A percentile compares a stretch with the other conserved stretches of the same genome.
These are phyloP conservation scores for Chloroclysta siterata DNA, from an alignment of 2,888 invertebrate species.

Conservation along the genomic window DNA sequence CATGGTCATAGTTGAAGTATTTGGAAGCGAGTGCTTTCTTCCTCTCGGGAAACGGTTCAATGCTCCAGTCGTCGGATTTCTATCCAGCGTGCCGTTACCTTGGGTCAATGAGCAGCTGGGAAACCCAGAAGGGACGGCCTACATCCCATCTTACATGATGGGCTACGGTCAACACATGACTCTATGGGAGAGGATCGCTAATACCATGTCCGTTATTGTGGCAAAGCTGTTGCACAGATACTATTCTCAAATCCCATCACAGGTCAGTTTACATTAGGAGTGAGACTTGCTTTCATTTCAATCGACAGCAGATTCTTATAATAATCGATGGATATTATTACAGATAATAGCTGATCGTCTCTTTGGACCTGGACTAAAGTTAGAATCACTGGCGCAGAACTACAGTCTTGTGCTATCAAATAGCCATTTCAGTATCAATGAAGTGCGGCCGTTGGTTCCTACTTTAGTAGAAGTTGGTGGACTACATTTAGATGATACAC, in stretches of 20 bases:
- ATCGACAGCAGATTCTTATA: not conserved
- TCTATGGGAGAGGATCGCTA: conserved; percentile 75
- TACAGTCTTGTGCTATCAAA: conserved; percentile 83
- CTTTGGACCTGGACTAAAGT: conserved; percentile 77
- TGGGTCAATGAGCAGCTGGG: conserved; percentile 85
- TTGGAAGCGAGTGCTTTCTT: conserved; percentile 84
- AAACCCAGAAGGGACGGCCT: conserved; percentile 84
- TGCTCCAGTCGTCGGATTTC: conserved; percentile 81
- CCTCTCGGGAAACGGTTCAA: conserved; percentile 81
- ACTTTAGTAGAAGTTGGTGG: conserved; percentile 85
- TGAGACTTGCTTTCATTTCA: not conserved
- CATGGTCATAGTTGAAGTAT: conserved; percentile 79
- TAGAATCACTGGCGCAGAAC: conserved; percentile 75
- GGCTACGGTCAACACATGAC: conserved; percentile 79
- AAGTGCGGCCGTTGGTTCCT: conserved; percentile 82
- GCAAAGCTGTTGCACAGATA: conserved; percentile 72
- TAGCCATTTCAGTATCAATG: conserved; percentile 84
- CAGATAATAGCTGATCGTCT: conserved; percentile 77
- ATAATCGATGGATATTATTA: conserved; percentile 29
- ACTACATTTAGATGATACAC: conserved; percentile 78
- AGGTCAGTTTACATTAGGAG: conserved; percentile 61
- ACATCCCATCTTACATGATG: conserved; percentile 84
- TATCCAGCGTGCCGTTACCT: conserved; percentile 82
- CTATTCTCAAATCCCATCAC: conserved; percentile 74
- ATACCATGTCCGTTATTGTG: conserved; percentile 70